A percentile compares a stretch with the other conserved stretches of the same genome.
phyloP scores from a whole-genome alignment of 2,888 invertebrate genomes.

The Leucophenga montana region DNA sequence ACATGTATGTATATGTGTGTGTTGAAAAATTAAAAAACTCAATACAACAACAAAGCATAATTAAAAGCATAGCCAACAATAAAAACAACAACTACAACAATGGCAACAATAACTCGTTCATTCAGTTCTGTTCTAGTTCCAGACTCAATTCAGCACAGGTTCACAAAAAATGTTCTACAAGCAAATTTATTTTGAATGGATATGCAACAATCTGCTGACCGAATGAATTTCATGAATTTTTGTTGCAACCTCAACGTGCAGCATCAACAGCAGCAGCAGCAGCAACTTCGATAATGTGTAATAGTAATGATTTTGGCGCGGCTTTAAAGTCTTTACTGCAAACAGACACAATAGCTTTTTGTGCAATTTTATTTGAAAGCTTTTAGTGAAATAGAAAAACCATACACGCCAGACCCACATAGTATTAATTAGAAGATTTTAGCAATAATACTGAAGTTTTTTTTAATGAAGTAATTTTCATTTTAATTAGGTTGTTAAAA shows the following conservation, averaged over 20 bases:
- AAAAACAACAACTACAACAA: constrained; percentile 15
- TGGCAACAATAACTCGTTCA: constrained; percentile 9
- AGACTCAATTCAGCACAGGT: background rate
- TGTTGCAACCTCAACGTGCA: constrained; percentile 32
- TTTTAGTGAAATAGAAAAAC: too few relatives aligned
- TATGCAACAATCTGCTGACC: constrained; percentile 51
- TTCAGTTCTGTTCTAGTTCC: constrained; percentile 9
- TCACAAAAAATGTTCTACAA: too few relatives aligned
- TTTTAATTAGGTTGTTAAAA: too few relatives aligned
- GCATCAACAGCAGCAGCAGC: background rate
- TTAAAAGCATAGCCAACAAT: constrained; percentile 42
- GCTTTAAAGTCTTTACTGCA: too few relatives aligned
- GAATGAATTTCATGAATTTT: constrained; percentile 45
- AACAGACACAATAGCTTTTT: too few relatives aligned
- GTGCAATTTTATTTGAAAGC: too few relatives aligned
- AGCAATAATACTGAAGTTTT: too few relatives aligned
- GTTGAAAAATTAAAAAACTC: constrained; percentile 1
- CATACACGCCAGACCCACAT: too few relatives aligned
- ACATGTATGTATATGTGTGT: constrained; percentile 40
- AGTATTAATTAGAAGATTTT: too few relatives aligned
- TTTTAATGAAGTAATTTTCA: too few relatives aligned
- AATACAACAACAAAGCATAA: constrained; percentile 29
- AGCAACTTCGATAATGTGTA: too few relatives aligned
- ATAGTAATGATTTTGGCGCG: too few relatives aligned
- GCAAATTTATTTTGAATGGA: constrained; percentile 40